phyloP scores from a whole-genome alignment of 2,797 vertebrate species.

The Gouania willdenowi region DNA sequence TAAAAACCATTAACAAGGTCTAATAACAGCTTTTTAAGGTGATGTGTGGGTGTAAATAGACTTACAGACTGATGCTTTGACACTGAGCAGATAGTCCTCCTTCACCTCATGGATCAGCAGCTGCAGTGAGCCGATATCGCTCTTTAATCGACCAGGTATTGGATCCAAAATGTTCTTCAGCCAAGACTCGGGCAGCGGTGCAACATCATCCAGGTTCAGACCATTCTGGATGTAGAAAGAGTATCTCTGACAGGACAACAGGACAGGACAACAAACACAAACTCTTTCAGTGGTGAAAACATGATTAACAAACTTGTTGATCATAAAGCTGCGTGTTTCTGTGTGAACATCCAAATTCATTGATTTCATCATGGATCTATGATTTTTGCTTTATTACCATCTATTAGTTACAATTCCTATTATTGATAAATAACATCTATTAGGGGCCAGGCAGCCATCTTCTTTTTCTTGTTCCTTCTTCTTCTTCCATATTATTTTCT shows the following conservation, averaged over 20 bases:
- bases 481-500: too few relatives aligned
- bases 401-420: too few relatives aligned
- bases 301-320: too few relatives aligned
- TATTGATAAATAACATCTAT: too few relatives aligned
- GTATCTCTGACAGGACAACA: constrained; percentile 74
- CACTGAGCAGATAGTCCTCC: constrained; percentile 80
- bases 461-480: too few relatives aligned
- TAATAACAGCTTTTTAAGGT: too few relatives aligned
- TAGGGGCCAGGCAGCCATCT: too few relatives aligned
- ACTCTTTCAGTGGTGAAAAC: background rate
- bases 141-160: constrained; percentile 75
- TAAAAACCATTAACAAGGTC: background rate
- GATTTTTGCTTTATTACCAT: too few relatives aligned
- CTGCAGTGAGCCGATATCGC: constrained; percentile 43
- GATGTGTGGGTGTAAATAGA: background rate
- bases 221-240: constrained; percentile 80
- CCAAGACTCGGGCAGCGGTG: constrained; percentile 81
- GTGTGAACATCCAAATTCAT: too few relatives aligned
- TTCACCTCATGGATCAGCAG: constrained; percentile 79
- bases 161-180: constrained; percentile 70
- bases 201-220: constrained; percentile 75
- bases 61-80: constrained; percentile 73
- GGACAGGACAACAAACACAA: too few relatives aligned
- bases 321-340: too few relatives aligned
- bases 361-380: too few relatives aligned